Conservation (phyloP, 1,140 invertebrate genomes). For the Chironomus striatipennis region DNA sequence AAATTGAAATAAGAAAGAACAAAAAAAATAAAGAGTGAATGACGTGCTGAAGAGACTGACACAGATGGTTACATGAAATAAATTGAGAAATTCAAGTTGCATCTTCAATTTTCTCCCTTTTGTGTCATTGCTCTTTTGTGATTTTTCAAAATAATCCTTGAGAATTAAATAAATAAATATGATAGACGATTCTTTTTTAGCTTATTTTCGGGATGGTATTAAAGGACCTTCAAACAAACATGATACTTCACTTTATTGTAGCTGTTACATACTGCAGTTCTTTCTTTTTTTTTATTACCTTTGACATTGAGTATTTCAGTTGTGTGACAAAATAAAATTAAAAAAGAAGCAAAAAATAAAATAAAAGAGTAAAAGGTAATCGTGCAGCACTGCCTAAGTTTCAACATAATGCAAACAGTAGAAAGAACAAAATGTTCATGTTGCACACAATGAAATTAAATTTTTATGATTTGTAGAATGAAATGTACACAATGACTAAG, state of each 20-base stretch:
- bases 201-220: too few relatives aligned
- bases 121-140: not conserved
- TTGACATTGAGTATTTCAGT: too few relatives aligned
- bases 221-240: too few relatives aligned
- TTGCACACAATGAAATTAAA: constrained; percentile 8
- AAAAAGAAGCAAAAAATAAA: too few relatives aligned
- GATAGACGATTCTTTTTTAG: not conserved
- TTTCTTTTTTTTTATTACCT: too few relatives aligned
- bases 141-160: not conserved
- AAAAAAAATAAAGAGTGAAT: constrained; percentile 8
- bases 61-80: not conserved
- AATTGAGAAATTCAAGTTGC: not conserved
- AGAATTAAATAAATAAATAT: constrained; percentile 12
- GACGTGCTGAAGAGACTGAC: not conserved
- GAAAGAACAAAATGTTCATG: not conserved
- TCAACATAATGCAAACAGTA: too few relatives aligned
- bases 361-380: too few relatives aligned
- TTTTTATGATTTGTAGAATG: not conserved
- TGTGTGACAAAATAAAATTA: too few relatives aligned
- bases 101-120: not conserved
- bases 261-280: too few relatives aligned
- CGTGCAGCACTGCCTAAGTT: too few relatives aligned
- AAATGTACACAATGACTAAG: not conserved
- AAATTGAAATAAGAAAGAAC: too few relatives aligned
- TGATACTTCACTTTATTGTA: too few relatives aligned